Conservation (phyloP, 2,888 invertebrate genomes). For the Sesia bembeciformis region DNA sequence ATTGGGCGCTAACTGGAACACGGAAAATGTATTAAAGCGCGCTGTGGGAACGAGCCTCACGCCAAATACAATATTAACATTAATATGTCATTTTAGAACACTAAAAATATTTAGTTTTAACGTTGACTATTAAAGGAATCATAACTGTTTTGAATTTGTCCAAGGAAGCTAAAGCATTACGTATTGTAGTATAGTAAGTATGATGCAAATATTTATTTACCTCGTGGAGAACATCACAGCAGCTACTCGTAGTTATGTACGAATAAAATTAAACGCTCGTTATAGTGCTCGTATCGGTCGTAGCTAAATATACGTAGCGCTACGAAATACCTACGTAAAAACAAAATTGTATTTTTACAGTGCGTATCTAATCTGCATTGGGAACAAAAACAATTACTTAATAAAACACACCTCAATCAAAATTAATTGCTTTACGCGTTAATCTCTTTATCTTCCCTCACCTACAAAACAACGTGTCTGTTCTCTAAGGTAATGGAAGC, state of each 20-base stretch:
- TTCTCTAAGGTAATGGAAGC: slow-evolving; percentile 69
- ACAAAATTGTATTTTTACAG: slow-evolving; percentile 10
- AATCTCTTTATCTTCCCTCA: slow-evolving; percentile 67
- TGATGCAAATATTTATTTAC: too few species aligned
- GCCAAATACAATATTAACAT: slow-evolving; percentile 33
- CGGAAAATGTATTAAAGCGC: slow-evolving; percentile 71
- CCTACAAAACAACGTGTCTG: slow-evolving; percentile 65
- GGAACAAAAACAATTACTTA: slow-evolving; percentile 70
- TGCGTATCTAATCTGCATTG: slow-evolving; percentile 56
- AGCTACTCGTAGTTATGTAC: too few species aligned
- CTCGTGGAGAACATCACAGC: too few species aligned
- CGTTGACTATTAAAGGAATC: too few species aligned
- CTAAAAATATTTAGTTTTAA: background rate
- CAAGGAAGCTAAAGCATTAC: too few species aligned
- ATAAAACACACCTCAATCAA: slow-evolving; percentile 73
- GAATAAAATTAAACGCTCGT: too few species aligned
- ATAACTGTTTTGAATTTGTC: too few species aligned
- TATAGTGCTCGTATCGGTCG: too few species aligned
- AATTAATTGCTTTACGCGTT: slow-evolving; percentile 73
- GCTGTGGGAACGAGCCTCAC: slow-evolving; percentile 60
- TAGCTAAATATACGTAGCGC: too few species aligned
- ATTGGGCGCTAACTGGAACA: slow-evolving; percentile 73
- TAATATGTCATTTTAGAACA: slow-evolving; percentile 19
- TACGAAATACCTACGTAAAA: background rate
- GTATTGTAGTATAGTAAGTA: too few species aligned